phyloP scores from a whole-genome alignment of 2,113 vertebrate species.

The Lamprotornis superbus region DNA sequence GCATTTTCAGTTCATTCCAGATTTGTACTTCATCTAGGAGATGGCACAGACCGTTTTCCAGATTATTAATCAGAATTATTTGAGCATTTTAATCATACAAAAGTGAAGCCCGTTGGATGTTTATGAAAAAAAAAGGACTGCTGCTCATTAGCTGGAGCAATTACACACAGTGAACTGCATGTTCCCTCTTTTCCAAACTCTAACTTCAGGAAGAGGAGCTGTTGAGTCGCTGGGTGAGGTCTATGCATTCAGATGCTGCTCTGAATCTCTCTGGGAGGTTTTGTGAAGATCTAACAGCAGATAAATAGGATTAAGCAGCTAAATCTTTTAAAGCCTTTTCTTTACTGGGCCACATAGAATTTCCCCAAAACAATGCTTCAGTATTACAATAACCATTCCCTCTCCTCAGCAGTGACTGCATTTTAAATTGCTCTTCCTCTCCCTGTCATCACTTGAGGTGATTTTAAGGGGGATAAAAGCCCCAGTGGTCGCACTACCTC shows the following conservation, averaged over 20 bases:
- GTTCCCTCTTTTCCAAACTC: neutral
- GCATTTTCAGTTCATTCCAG: neutral
- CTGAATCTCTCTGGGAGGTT: neutral
- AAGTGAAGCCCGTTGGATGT: neutral
- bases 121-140: neutral
- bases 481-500: neutral
- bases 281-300: neutral
- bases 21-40: neutral
- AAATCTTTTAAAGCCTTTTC: conserved; percentile 20
- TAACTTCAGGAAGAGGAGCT: neutral
- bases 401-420: neutral
- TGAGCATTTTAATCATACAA: neutral
- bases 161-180: accelerated
- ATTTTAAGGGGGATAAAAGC: neutral
- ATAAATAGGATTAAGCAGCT: conserved; percentile 18
- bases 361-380: neutral
- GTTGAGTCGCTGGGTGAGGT: neutral
- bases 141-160: neutral
- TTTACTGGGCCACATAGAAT: neutral
- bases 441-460: accelerated
- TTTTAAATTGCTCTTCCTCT: neutral
- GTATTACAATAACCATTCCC: neutral
- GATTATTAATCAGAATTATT: neutral
- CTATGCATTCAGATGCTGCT: neutral
- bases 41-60: neutral